Conservation (phyloP, 2,797 vertebrate species). For the Anisognathus igniventris region DNA sequence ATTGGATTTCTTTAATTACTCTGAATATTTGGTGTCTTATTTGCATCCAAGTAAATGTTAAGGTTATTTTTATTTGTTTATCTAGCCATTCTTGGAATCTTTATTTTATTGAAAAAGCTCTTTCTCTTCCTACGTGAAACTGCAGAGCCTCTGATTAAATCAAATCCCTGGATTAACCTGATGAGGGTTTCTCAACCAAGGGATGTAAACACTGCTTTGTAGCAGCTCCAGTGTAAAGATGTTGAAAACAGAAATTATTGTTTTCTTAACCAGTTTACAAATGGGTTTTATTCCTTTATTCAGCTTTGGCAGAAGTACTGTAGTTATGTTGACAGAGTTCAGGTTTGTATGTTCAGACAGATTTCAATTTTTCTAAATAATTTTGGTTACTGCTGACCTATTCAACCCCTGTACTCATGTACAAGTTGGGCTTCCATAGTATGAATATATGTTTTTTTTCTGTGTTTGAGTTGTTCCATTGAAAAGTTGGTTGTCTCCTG, state of each 20-base stretch:
- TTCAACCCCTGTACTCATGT: background rate
- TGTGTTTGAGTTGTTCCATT: background rate
- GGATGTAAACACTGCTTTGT: background rate
- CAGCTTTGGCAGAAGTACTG: background rate
- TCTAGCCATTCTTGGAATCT: background rate
- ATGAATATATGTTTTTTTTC: fast-evolving
- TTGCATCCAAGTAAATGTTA: background rate
- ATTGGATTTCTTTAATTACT: background rate
- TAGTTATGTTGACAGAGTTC: background rate
- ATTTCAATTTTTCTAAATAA: background rate
- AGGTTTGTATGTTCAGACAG: background rate
- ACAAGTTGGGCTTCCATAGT: background rate
- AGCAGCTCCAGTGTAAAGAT: background rate
- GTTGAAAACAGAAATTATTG: background rate
- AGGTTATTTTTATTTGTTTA: background rate
- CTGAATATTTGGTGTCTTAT: background rate
- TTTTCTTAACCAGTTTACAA: background rate
- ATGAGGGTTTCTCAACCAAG: background rate
- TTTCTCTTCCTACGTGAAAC: background rate
- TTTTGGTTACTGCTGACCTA: background rate
- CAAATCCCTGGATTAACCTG: background rate
- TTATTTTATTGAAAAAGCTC: background rate
- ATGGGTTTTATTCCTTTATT: background rate
- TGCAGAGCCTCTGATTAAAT: background rate
- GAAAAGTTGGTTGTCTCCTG: background rate